Evolutionary conservation across 2,888 invertebrate species (phyloP).

Genomic region (Oasisia sp.): DNA sequence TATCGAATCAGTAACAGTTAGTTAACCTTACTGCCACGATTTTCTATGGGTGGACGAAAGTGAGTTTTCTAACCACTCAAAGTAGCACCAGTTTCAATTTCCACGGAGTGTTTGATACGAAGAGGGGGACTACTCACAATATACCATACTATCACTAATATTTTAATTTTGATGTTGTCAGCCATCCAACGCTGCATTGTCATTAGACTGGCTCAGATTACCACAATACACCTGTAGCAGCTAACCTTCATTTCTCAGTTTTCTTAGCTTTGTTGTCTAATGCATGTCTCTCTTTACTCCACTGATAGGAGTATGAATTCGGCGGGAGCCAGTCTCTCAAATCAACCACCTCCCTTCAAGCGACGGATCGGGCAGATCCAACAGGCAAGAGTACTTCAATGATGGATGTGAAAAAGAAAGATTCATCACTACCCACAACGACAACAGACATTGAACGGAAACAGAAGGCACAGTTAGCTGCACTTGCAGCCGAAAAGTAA

Average conservation of each 20-base stretch:
- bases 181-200: not conserved
- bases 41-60: no score
- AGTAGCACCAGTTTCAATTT: no score
- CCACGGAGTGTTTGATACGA: no score
- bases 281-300: not conserved
- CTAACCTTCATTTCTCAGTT: not conserved
- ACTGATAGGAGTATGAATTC: slow-evolving; percentile 38
- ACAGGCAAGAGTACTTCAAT: slow-evolving; percentile 37
- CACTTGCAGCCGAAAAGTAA: slow-evolving; percentile 39
- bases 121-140: no score
- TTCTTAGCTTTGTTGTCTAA: not conserved
- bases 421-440: not conserved
- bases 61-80: no score
- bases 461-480: slow-evolving; percentile 34
- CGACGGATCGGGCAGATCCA: slow-evolving; percentile 39
- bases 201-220: not conserved
- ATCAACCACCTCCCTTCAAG: slow-evolving; percentile 31
- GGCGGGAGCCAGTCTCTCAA: slow-evolving; percentile 37
- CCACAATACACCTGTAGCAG: not conserved
- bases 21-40: no score
- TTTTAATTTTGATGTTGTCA: not conserved
- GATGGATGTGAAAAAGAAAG: slow-evolving; percentile 30
- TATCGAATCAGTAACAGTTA: no score
- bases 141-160: not conserved
- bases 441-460: slow-evolving; percentile 29